These are phyloP conservation scores for Rhamphomyia laevipes DNA, from an alignment of 2,888 invertebrate genomes.

Conservation along the genomic window DNA sequence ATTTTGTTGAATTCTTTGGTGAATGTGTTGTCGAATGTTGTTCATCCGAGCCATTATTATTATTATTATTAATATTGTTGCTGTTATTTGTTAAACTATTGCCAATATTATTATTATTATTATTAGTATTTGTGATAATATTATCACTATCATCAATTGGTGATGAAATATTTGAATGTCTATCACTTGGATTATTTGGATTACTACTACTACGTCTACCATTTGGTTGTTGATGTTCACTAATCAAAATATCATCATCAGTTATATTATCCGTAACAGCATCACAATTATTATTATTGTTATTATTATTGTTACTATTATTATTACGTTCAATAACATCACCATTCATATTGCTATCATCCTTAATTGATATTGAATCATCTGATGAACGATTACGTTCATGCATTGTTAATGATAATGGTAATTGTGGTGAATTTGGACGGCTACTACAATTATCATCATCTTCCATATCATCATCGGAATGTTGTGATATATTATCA, in stretches of 20 bases:
- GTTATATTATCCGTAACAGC: neutral
- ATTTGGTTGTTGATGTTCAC: neutral
- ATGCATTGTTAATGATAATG: slow-evolving; percentile 55
- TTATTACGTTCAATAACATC: slow-evolving; percentile 4
- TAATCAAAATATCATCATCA: no score
- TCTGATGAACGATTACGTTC: slow-evolving; percentile 32
- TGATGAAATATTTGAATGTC: neutral
- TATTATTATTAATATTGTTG: slow-evolving; percentile 23
- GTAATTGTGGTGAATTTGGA: slow-evolving; percentile 55
- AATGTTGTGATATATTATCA: slow-evolving; percentile 54
- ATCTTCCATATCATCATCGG: slow-evolving; percentile 53
- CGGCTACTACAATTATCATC: slow-evolving; percentile 47
- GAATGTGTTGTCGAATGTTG: slow-evolving; percentile 20
- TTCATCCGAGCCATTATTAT: slow-evolving; percentile 24
- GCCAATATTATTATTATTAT: slow-evolving; percentile 3
- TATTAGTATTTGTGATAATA: neutral
- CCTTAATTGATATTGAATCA: slow-evolving; percentile 9
- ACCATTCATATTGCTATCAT: slow-evolving; percentile 4
- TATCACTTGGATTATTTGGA: neutral
- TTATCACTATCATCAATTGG: neutral
- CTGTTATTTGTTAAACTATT: slow-evolving; percentile 14
- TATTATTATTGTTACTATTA: slow-evolving; percentile 1
- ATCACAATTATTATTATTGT: slow-evolving; percentile 8
- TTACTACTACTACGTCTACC: neutral
- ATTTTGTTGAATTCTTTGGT: slow-evolving; percentile 19